Percentiles rank a stretch among this genome's conserved stretches.
Conservation (phyloP, 2,113 vertebrate species). For the Caretta caretta region DNA sequence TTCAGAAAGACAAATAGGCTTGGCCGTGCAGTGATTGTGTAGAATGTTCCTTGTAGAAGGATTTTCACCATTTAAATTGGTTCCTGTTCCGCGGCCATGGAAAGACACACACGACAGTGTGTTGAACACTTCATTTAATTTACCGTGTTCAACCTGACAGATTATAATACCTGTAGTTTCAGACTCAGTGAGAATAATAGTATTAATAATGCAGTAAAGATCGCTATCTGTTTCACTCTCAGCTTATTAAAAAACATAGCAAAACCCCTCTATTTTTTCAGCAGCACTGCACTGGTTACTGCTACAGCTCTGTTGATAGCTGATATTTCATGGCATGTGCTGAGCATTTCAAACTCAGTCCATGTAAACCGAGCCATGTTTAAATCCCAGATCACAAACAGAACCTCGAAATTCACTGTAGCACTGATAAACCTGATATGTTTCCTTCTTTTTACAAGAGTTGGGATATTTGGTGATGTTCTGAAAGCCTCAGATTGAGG, state of each 20-base stretch:
- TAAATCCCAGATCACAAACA: neutral
- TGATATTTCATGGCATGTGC: neutral
- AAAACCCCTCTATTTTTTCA: neutral
- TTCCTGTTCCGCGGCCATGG: slow-evolving; percentile 47
- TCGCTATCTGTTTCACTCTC: neutral
- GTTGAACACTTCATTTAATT: slow-evolving; percentile 32
- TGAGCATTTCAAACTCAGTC: neutral
- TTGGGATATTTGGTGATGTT: neutral
- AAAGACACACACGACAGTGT: slow-evolving; percentile 20
- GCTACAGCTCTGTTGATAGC: slow-evolving; percentile 8
- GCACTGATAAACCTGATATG: neutral
- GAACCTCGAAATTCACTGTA: neutral
- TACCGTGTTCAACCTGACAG: neutral
- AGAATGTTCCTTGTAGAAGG: slow-evolving; percentile 49
- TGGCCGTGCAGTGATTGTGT: slow-evolving; percentile 55
- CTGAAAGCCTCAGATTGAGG: neutral
- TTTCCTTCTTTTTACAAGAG: slow-evolving; percentile 10
- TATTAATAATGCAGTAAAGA: neutral
- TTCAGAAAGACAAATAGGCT: slow-evolving; percentile 69
- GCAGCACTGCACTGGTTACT: neutral
- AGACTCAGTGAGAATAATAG: neutral
- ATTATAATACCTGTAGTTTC: neutral
- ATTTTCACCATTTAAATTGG: slow-evolving; percentile 71
- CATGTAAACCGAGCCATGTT: neutral
- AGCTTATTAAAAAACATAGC: neutral